These are phyloP conservation scores for Neodiprion fabricii DNA, from an alignment of 1,140 invertebrate species.

Conservation along the genomic window DNA sequence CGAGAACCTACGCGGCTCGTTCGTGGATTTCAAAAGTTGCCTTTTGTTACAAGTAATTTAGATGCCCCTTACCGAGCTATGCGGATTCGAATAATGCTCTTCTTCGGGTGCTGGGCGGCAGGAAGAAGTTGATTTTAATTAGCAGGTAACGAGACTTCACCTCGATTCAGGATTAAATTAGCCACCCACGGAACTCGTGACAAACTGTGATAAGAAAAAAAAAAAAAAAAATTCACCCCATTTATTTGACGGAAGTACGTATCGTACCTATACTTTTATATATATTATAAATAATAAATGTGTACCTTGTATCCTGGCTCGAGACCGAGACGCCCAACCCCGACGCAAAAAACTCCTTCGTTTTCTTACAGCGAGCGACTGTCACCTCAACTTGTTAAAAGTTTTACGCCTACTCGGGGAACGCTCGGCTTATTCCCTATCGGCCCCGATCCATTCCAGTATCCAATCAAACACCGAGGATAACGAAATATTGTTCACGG, in stretches of 20 bases:
- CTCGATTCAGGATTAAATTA: not conserved
- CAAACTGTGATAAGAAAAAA: not conserved
- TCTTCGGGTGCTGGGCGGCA: not conserved
- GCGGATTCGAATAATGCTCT: not conserved
- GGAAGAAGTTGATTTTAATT: constrained; percentile 3
- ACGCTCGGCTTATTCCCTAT: too few species aligned
- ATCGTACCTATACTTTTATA: too few species aligned
- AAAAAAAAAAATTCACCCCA: not conserved
- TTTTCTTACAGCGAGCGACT: too few species aligned
- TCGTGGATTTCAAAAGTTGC: not conserved
- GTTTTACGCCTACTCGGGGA: not conserved
- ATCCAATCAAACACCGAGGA: too few species aligned
- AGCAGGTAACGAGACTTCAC: not conserved
- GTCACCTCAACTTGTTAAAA: constrained; percentile 7
- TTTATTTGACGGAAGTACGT: too few species aligned
- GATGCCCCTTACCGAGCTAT: not conserved
- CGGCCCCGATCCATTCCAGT: too few species aligned
- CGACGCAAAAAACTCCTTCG: too few species aligned
- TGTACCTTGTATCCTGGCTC: too few species aligned
- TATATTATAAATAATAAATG: too few species aligned
- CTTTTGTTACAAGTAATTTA: constrained; percentile 1
- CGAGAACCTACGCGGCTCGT: not conserved
- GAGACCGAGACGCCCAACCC: too few species aligned
- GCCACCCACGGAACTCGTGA: not conserved
- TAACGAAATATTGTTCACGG: too few species aligned